These are phyloP conservation scores for Drosophila asahinai DNA, from an alignment of 1,140 invertebrate genomes.

Conservation along the genomic window DNA sequence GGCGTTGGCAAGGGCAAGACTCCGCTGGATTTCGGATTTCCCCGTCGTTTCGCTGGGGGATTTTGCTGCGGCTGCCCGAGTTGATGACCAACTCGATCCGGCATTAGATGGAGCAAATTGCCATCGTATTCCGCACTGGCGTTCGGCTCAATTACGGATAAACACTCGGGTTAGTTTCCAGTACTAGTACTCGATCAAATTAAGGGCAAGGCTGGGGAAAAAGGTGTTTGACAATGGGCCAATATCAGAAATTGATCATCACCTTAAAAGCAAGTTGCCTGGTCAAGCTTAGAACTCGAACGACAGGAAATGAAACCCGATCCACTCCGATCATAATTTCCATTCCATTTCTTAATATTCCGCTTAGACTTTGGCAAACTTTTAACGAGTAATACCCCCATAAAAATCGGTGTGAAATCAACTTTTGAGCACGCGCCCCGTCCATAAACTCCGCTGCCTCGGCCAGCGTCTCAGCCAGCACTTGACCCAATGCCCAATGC, in stretches of 20 bases:
- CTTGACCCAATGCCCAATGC: constrained; percentile 81
- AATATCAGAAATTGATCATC: constrained; percentile 31
- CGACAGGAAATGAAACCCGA: constrained; percentile 30
- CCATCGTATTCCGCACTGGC: constrained; percentile 32
- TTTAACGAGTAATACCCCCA: constrained; percentile 20
- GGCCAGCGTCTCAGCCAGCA: constrained; percentile 62
- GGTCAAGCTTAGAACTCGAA: constrained; percentile 5
- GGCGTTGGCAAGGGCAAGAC: constrained; percentile 69
- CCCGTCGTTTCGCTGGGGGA: constrained; percentile 38
- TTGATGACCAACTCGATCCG: constrained; percentile 42
- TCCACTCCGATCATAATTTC: constrained; percentile 4
- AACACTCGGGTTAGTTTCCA: constrained; percentile 3
- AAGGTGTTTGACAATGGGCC: constrained; percentile 39
- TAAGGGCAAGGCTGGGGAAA: constrained; percentile 27
- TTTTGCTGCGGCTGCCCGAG: constrained; percentile 36
- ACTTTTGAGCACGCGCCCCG: constrained; percentile 63
- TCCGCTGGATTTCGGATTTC: constrained; percentile 23
- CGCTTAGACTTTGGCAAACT: constrained; percentile 19
- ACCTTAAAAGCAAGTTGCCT: neutral
- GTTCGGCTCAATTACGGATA: constrained; percentile 29
- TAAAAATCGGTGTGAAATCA: constrained; percentile 60
- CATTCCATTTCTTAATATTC: constrained; percentile 26
- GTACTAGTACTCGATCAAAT: constrained; percentile 17
- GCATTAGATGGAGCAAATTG: constrained; percentile 39
- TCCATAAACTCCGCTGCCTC: constrained; percentile 13